Conservation (phyloP, 2,113 vertebrate genomes). For the Xiphias gladius region DNA sequence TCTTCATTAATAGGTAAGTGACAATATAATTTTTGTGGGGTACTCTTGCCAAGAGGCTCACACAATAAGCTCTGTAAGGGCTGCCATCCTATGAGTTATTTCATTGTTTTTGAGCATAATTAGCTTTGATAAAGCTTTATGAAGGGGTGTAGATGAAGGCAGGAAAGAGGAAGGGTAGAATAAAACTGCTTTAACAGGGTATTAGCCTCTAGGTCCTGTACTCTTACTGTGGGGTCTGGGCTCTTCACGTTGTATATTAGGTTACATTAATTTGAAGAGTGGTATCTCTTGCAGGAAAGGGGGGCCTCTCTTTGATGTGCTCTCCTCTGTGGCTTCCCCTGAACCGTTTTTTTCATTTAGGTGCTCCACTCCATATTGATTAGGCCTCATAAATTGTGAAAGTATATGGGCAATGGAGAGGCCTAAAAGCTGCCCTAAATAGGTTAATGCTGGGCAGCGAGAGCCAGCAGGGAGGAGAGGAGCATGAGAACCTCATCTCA, state of each 20-base stretch:
- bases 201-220: slow-evolving; percentile 48
- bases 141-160: slow-evolving; percentile 44
- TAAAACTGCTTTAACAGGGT: slow-evolving; percentile 62
- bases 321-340: slow-evolving; percentile 65
- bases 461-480: slow-evolving; percentile 52
- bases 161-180: slow-evolving; percentile 59
- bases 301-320: slow-evolving; percentile 66
- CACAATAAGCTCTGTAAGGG: slow-evolving; percentile 48
- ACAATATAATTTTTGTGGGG: slow-evolving; percentile 75
- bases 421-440: slow-evolving; percentile 83
- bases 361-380: slow-evolving; percentile 84
- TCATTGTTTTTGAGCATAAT: slow-evolving; percentile 76
- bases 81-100: slow-evolving; percentile 67
- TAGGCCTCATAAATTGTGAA: slow-evolving; percentile 81
- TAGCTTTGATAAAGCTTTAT: slow-evolving; percentile 72
- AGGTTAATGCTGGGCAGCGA: slow-evolving; percentile 75
- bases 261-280: slow-evolving; percentile 74
- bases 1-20: slow-evolving; percentile 85
- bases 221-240: slow-evolving; percentile 41
- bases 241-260: slow-evolving; percentile 73
- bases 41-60: slow-evolving; percentile 59
- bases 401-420: slow-evolving; percentile 72
- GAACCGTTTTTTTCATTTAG: slow-evolving; percentile 73
- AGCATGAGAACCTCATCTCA: slow-evolving; percentile 49
- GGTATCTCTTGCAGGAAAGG: slow-evolving; percentile 72